phyloP scores from a whole-genome alignment of 2,113 vertebrate species.

The Lepisosteus oculatus region DNA sequence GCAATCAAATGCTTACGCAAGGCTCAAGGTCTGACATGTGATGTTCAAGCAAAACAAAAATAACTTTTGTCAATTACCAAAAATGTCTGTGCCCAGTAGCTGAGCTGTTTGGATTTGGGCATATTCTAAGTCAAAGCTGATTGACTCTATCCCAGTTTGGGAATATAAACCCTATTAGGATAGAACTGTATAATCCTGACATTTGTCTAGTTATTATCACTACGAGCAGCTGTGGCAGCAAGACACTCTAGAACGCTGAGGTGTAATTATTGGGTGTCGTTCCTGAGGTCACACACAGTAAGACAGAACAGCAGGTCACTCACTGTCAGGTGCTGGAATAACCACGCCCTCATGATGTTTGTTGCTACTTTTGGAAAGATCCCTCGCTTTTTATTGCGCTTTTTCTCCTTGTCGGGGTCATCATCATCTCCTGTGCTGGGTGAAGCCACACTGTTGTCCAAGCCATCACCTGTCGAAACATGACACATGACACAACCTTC shows the following conservation, averaged over 20 bases:
- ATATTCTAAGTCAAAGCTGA: not conserved
- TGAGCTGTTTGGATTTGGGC: not conserved
- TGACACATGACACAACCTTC: conserved; percentile 33
- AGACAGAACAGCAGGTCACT: conserved; percentile 55
- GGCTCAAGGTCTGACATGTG: not conserved
- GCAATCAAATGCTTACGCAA: no score
- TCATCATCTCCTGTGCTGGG: conserved; percentile 98
- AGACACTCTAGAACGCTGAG: conserved; percentile 12
- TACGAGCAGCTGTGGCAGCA: no score
- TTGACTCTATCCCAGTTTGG: not conserved
- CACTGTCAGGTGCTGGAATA: conserved; percentile 99
- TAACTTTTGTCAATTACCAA: conserved; percentile 36
- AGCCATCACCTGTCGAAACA: conserved; percentile 94
- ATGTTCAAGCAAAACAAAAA: conserved; percentile 25
- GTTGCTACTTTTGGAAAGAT: conserved; percentile 99
- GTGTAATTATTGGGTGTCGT: conserved; percentile 18
- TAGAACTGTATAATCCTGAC: not conserved
- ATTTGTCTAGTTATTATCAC: not conserved
- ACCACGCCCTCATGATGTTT: conserved; percentile 99
- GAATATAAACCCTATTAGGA: not conserved
- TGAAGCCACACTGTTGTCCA: conserved; percentile 99
- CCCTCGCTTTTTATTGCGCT: conserved; percentile 98
- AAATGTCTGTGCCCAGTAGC: not conserved
- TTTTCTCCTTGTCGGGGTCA: conserved; percentile 99
- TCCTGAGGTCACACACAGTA: conserved; percentile 14